Evolutionary conservation across 1,140 invertebrate genomes (phyloP), one percentile per base, ranked within the genome.

Genomic region (Trinorchestia longiramus): DNA sequence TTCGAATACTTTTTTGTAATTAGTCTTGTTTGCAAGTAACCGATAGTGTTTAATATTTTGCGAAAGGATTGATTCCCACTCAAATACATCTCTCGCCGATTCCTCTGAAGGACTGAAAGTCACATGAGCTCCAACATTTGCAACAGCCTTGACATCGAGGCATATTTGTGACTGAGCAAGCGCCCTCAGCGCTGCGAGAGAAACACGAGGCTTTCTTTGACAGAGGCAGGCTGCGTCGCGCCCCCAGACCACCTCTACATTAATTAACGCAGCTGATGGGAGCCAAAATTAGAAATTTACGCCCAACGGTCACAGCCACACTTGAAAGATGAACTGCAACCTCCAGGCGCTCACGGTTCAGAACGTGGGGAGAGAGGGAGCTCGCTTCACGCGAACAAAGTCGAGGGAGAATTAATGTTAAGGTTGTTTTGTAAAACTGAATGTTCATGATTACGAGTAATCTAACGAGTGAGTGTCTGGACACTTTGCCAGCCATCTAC

Each of bases 211-310:
- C 17, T 94, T 94, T 94, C 92, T 94, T 94, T 94, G 92, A 94
- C 92, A 94, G 41, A 43, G 40, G 92, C 41, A n/a, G 44, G 8
- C 43, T n/a, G 43, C 36, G 43, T 44, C 41, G 88, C 43, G 92
- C 41, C 92, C 43, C 43, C 43, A 3, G 92, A 43, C 92, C 43
- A 43, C 44, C 92, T 94, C 92, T 94, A 94, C 92, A 94, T 94
- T 94, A 94, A 94, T 94, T 94, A 94, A 94, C 41, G 43, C 92
- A 94, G 92, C 43, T 94, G 92, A 94, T 94, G 92, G 92, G 92
- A 45, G 92, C 92, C 92, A 94, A 94, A 94, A 94, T 94, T 94
- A 94, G 92, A 94, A 94, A 94, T 94, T 94, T 94, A 94, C 92
- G 92, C 92, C 43, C 92, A 94, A 94, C 92, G 92, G 92, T 94